Evolutionary conservation across 2,797 vertebrate species (phyloP).

Genomic region (Rhincodon typus): DNA sequence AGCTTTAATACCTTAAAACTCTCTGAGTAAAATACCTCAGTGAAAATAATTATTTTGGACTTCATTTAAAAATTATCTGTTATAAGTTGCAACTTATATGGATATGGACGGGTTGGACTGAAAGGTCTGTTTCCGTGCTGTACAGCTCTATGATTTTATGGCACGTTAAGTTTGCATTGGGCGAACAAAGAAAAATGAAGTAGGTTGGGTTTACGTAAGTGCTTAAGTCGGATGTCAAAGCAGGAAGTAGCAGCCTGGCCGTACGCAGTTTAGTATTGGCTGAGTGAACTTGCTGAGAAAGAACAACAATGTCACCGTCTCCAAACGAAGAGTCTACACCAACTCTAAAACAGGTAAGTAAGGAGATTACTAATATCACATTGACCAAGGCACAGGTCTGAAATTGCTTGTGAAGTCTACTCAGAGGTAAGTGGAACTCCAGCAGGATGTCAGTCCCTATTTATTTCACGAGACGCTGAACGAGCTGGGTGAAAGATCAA

Average conservation of each 20-base stretch:
- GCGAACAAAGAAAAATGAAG: background rate
- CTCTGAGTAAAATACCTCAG: background rate
- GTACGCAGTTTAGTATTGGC: background rate
- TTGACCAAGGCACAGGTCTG: background rate
- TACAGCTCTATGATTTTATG: too few species aligned
- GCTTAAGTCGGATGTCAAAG: background rate
- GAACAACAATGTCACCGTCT: background rate
- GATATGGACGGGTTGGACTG: too few species aligned
- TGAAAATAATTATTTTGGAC: background rate
- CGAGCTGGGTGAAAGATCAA: background rate
- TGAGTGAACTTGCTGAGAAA: background rate
- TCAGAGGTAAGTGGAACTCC: background rate
- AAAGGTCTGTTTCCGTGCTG: too few species aligned
- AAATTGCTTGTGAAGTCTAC: background rate
- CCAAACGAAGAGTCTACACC: background rate
- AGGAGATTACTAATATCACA: background rate
- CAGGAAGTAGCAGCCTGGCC: background rate
- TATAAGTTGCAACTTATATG: background rate
- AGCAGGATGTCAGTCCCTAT: background rate
- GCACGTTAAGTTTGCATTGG: background rate
- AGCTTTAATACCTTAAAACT: background rate
- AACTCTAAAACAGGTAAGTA: background rate
- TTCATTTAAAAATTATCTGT: background rate
- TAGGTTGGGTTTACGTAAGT: background rate
- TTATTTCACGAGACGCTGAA: background rate